phyloP scores from a whole-genome alignment of 2,797 vertebrate genomes.

The Clamator glandarius region DNA sequence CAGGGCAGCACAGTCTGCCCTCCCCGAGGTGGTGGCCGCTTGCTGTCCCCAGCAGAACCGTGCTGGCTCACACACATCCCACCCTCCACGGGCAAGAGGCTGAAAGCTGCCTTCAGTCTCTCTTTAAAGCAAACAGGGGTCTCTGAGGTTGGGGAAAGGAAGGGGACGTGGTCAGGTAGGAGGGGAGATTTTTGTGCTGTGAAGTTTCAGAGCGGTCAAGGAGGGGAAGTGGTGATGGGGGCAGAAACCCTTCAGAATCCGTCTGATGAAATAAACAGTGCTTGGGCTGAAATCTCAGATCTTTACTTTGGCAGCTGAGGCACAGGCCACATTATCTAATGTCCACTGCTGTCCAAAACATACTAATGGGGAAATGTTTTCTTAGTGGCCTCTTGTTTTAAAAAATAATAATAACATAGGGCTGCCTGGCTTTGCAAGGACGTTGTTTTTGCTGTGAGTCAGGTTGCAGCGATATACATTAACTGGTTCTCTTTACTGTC shows the following conservation, averaged over 20 bases:
- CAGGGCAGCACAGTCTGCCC: neutral
- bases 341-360: constrained; percentile 67
- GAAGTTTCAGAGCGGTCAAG: neutral
- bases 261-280: constrained; percentile 37
- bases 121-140: neutral
- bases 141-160: neutral
- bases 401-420: constrained; percentile 44
- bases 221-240: neutral
- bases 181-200: neutral
- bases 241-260: neutral
- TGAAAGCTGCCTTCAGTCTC: neutral
- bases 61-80: neutral
- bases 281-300: constrained; percentile 39
- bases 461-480: neutral
- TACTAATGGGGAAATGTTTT: constrained; percentile 61
- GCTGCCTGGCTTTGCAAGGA: constrained; percentile 10
- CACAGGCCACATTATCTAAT: constrained; percentile 62
- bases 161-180: neutral
- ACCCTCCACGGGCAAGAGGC: neutral
- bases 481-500: constrained; percentile 56
- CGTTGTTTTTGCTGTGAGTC: neutral
- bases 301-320: constrained; percentile 70
- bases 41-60: neutral
- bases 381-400: constrained; percentile 56
- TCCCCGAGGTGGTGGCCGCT: neutral